These are phyloP conservation scores for Gymnosoma rotundatum DNA, from an alignment of 2,888 invertebrate genomes.

Conservation along the genomic window DNA sequence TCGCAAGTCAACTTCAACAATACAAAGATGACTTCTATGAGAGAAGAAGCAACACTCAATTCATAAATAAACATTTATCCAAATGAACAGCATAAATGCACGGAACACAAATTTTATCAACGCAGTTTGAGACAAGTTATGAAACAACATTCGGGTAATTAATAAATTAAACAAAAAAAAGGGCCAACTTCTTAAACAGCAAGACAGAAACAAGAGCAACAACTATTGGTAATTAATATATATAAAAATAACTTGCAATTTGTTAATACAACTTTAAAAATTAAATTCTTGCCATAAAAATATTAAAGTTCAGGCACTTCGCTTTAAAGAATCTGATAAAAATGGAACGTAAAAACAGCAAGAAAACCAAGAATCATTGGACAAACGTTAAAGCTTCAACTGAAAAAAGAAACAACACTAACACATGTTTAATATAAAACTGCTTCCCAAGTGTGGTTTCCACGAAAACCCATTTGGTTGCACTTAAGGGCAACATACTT, in stretches of 20 bases:
- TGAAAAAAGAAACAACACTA: neutral
- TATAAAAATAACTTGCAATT: slow-evolving; percentile 69
- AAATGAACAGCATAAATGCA: slow-evolving; percentile 45
- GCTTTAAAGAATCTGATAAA: slow-evolving; percentile 68
- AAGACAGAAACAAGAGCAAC: slow-evolving; percentile 28
- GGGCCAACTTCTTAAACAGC: slow-evolving; percentile 17
- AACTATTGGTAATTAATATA: slow-evolving; percentile 7
- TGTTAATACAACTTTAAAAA: slow-evolving; percentile 72
- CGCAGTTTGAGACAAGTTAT: slow-evolving; percentile 69
- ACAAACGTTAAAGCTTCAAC: slow-evolving; percentile 15
- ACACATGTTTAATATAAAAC: slow-evolving; percentile 16
- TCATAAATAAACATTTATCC: slow-evolving; percentile 33
- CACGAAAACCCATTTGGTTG: slow-evolving; percentile 62
- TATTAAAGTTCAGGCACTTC: slow-evolving; percentile 40
- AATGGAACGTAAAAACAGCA: slow-evolving; percentile 25
- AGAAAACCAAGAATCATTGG: slow-evolving; percentile 45
- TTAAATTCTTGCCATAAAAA: slow-evolving; percentile 71
- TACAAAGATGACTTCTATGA: slow-evolving; percentile 25
- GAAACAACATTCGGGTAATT: slow-evolving; percentile 64
- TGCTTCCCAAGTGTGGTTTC: slow-evolving; percentile 49
- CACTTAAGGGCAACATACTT: slow-evolving; percentile 67
- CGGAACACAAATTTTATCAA: slow-evolving; percentile 60
- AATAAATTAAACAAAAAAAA: slow-evolving; percentile 63
- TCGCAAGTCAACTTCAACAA: slow-evolving; percentile 1
- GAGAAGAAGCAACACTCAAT: neutral